These are phyloP conservation scores for Aptenodytes patagonicus DNA, from an alignment of 2,113 vertebrate genomes.

Conservation along the genomic window DNA sequence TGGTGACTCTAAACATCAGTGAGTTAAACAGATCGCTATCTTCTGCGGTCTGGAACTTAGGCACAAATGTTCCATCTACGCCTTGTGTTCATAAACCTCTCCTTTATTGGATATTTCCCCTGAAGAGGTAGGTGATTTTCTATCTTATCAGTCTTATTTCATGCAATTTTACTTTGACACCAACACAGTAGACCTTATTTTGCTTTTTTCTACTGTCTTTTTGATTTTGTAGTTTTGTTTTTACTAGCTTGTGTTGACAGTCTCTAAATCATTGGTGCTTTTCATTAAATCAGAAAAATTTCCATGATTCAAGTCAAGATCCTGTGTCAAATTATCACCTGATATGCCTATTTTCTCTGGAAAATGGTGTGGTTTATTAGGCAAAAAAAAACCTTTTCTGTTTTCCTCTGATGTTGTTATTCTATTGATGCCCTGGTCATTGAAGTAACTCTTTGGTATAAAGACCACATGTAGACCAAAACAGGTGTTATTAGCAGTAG, in stretches of 20 bases:
- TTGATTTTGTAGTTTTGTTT: neutral
- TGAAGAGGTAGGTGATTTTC: neutral
- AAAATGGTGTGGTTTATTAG: neutral
- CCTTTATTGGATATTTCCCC: neutral
- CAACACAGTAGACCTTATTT: neutral
- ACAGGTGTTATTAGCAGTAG: neutral
- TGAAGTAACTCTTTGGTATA: neutral
- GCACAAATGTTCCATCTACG: neutral
- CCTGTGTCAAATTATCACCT: neutral
- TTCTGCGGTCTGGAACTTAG: neutral
- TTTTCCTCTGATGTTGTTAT: neutral
- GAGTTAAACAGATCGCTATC: neutral
- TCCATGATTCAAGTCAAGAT: neutral
- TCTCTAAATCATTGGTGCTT: neutral
- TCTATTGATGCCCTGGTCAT: neutral
- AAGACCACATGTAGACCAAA: neutral
- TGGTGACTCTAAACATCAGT: neutral
- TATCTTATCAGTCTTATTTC: neutral
- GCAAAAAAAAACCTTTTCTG: neutral
- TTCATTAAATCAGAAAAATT: neutral
- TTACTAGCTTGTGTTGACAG: neutral
- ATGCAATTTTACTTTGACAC: neutral
- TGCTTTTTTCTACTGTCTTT: neutral
- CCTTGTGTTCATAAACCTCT: neutral
- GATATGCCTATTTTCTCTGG: neutral